Percentiles rank a stretch among this genome's conserved stretches.
These are phyloP conservation scores for Cercocebus atys DNA, from an alignment of 2,113 vertebrate species.

Conservation along the genomic window DNA sequence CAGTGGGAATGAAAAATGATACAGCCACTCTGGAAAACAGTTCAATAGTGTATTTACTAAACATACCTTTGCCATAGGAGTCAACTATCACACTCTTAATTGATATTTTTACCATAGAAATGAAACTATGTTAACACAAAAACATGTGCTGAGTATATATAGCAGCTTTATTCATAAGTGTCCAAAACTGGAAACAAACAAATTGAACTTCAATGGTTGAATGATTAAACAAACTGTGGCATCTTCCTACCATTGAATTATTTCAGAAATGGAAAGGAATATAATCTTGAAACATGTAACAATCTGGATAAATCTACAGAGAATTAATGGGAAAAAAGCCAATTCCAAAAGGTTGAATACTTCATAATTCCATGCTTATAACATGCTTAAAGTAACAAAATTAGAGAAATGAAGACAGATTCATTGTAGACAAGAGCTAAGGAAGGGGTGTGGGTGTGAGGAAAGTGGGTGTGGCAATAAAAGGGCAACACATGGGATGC, in stretches of 20 bases:
- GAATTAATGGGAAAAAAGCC: not conserved
- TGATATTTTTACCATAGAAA: not conserved
- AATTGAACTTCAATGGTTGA: not conserved
- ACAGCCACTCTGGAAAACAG: no score
- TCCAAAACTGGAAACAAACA: not conserved
- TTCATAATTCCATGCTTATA: not conserved
- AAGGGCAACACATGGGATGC: not conserved
- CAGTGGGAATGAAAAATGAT: no score
- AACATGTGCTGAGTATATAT: not conserved
- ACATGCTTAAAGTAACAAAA: not conserved
- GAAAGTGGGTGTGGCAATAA: not conserved
- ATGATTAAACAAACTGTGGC: not conserved
- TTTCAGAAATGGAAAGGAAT: not conserved
- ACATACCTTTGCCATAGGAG: not conserved
- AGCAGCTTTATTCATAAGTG: no score
- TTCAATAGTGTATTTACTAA: not conserved
- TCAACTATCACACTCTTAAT: not conserved
- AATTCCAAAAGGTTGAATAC: not conserved
- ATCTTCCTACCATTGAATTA: not conserved
- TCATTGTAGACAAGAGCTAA: not conserved
- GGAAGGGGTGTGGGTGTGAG: not conserved
- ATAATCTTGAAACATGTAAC: not conserved
- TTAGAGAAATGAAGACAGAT: not conserved
- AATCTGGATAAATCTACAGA: not conserved
- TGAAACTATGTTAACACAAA: not conserved